Evolutionary conservation across 2,888 invertebrate species (phyloP).

Genomic region (Limnephilus lunatus): DNA sequence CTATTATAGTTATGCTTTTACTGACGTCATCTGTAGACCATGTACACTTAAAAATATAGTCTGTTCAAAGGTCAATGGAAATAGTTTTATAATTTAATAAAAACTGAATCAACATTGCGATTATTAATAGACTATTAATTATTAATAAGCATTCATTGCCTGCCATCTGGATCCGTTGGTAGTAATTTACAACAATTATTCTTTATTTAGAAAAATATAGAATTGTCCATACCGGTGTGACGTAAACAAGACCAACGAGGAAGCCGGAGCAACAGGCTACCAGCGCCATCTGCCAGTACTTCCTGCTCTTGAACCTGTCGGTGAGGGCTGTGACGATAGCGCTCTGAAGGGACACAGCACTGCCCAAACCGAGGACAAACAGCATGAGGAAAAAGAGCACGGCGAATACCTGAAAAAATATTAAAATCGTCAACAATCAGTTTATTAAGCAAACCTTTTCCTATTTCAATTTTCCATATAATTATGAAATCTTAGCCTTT

Average conservation of each 20-base stretch:
- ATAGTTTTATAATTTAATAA: too few relatives aligned
- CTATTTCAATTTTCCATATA: too few relatives aligned
- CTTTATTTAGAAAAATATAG: background rate
- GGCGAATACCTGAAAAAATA: conserved; percentile 80
- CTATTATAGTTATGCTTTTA: too few relatives aligned
- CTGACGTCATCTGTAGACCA: too few relatives aligned
- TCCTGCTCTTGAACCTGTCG: conserved; percentile 81
- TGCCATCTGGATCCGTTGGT: background rate
- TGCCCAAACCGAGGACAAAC: conserved; percentile 86
- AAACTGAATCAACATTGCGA: too few relatives aligned
- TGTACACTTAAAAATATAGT: too few relatives aligned
- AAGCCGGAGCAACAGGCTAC: conserved; percentile 78
- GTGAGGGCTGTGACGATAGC: conserved; percentile 82
- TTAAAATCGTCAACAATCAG: background rate
- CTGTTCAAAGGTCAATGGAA: too few relatives aligned
- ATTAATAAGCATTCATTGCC: background rate
- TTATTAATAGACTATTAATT: too few relatives aligned
- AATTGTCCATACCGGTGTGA: conserved; percentile 80
- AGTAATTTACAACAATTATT: background rate
- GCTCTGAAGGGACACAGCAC: conserved; percentile 84
- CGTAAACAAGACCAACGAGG: conserved; percentile 82
- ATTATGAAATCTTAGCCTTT: too few relatives aligned
- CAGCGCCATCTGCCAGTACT: conserved; percentile 80
- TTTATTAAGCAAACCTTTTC: background rate
- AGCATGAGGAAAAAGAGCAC: conserved; percentile 90